phyloP scores from a whole-genome alignment of 53 echinoderm and acorn worm species.

The Hippasteria phrygiana region DNA sequence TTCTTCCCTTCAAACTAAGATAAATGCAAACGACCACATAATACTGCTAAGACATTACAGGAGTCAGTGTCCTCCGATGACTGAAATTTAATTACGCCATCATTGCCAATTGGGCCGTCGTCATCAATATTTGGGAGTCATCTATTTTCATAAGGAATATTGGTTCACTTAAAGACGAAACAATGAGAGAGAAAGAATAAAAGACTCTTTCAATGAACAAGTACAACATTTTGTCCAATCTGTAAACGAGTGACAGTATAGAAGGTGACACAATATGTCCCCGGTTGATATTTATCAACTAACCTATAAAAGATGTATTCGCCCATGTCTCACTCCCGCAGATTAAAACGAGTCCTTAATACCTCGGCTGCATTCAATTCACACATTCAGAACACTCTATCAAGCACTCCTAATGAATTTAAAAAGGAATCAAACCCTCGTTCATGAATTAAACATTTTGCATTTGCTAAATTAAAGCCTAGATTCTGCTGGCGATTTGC shows the following conservation, averaged over 20 bases:
- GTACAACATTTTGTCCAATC: constrained; percentile 20
- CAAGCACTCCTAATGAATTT: constrained; percentile 65
- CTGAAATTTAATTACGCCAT: constrained; percentile 48
- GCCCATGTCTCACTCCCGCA: constrained; percentile 34
- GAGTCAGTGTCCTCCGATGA: constrained; percentile 42
- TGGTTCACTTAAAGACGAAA: constrained; percentile 8
- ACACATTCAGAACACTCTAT: constrained; percentile 57
- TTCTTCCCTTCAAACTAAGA: background rate
- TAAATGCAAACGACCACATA: constrained; percentile 33
- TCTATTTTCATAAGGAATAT: constrained; percentile 59
- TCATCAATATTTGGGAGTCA: constrained; percentile 50
- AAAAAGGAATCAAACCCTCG: constrained; percentile 49
- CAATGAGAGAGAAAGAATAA: background rate
- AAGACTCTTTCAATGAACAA: background rate
- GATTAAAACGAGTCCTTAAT: constrained; percentile 58
- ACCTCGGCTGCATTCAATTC: constrained; percentile 53
- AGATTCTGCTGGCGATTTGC: constrained; percentile 50
- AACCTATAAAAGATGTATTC: constrained; percentile 50
- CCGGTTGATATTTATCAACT: constrained; percentile 47
- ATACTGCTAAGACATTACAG: constrained; percentile 20
- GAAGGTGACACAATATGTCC: constrained; percentile 40
- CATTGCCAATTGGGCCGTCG: constrained; percentile 1
- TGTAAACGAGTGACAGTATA: background rate
- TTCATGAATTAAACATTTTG: constrained; percentile 66
- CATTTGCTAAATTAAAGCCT: constrained; percentile 66